Base-by-base conservation (phyloP, 1,140 invertebrate genomes). In the Drosophila setifemur region DNA sequence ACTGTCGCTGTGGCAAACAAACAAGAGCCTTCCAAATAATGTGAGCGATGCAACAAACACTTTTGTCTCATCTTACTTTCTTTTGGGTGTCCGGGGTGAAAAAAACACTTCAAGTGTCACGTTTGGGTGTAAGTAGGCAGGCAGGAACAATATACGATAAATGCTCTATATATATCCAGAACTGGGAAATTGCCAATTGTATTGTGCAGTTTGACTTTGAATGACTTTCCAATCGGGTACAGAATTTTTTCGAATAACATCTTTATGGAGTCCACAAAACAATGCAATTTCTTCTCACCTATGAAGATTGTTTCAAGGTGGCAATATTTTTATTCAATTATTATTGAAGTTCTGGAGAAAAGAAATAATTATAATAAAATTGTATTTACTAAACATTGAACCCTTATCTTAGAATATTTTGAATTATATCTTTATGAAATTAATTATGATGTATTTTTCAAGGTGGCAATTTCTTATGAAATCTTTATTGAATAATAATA, bases 1-100 rank as follows among this genome's bases (percentile, higher is more conserved):
- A 63, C 42, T 29, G 60, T 61, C 33, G n/a, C 58, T 58, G 57
- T 40, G 44, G 57, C 43, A 67, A 67, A 64, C 61, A 37, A 54
- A 31, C 63, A 68, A n/a, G n/a, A n/a, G 48, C 49, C 49, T 47
- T 68, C 26, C 25, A 44, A 29, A 47, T 68, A 68, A 68, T 68
- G 49, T 45, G 49, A 68, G 19, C 48, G 49, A 54, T 45, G 63
- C 55, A 68, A 68, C 48, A 68, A 68, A 68, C 26, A 68, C 64
- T 67, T 53, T 67, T 54, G 64, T 67, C 18, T 42, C 61, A 68
- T 68, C 31, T 67, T 26, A 54, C 64, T 68, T 68, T 68, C 64
- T 31, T 49, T 12, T 31, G 57, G 57, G 52, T 57, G 54, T 61
- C 52, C 11, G 19, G 8, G 37, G 8, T n/a, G 19, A n/a, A 14